Base-by-base conservation (phyloP, 2,797 vertebrate species). In the Heliangelus exortis region DNA sequence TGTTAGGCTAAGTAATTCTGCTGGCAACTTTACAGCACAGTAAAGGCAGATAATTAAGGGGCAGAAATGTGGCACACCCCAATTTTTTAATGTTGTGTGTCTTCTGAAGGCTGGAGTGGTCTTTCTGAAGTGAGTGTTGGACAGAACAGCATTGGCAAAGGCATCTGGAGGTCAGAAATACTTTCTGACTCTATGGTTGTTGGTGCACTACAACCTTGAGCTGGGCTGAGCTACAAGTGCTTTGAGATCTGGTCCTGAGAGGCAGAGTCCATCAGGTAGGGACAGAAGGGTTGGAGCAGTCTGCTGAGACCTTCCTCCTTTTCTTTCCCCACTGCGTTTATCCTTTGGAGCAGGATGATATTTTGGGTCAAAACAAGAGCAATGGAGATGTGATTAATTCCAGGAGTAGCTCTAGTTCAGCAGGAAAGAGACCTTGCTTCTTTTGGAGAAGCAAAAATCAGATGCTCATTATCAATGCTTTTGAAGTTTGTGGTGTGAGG, bases 1-100 rank as follows among this genome's bases (percentile, higher is more conserved):
- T 48, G 50, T 77, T 80, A 54, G 74, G 53, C 76, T 80, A 71
- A 74, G 67, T 47, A 63, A 62, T 82, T 96, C 57, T 74, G n/a
- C 59, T 59, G 41, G 55, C 29, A 80, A 13, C 21, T 82, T 31
- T 53, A 23, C 31, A 13, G 25, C 34, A 19, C 53, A 54, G 48
- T 5, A n/a, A 74, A 74, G 47, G 34, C 67, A 61, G 75, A 6
- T 25, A 19, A 15, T 53, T 26, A 68, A 84, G 45, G 29, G 33
- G 36, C 43, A 61, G 57, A 57, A 69, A n/a, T 31, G 51, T 36
- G 51, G 74, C 68, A 28, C 62, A 6, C 51, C 28, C 15, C 20
- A 25, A 6, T 8, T 7, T 62, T 73, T 88, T 68, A 36, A 22
- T 36, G 39, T 21, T 1, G 1, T 0, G 0, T 48, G 7, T 68